Evolutionary conservation across 2,113 vertebrate species (phyloP).

Genomic region (Gallinago paraguaiae): DNA sequence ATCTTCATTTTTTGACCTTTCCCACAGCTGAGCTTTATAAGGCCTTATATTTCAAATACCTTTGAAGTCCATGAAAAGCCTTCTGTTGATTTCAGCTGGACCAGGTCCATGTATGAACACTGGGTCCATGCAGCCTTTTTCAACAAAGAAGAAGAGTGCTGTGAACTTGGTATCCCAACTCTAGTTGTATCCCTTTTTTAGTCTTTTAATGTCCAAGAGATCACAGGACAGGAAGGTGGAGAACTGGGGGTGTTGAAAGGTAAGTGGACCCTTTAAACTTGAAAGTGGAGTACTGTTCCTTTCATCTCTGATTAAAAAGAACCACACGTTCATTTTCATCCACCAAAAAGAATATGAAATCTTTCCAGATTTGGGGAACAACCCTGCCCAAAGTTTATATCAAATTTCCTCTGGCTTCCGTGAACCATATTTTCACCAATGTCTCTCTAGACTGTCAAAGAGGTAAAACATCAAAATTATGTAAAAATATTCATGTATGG

Average conservation of each 20-base stretch:
- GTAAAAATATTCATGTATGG: background rate
- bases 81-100: slow-evolving; percentile 39
- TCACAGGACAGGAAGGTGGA: background rate
- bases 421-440: background rate
- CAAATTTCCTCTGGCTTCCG: background rate
- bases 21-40: background rate
- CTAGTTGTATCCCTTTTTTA: background rate
- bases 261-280: slow-evolving; percentile 2
- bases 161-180: background rate
- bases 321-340: background rate
- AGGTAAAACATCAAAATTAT: background rate
- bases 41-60: slow-evolving; percentile 7
- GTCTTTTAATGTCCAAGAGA: slow-evolving; percentile 8
- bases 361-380: background rate
- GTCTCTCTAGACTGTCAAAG: background rate
- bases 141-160: background rate
- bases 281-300: background rate
- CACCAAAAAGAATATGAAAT: background rate
- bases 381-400: background rate
- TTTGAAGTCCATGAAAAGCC: slow-evolving; percentile 51
- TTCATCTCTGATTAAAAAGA: slow-evolving; percentile 21
- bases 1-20: slow-evolving; percentile 33
- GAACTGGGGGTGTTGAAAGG: slow-evolving; percentile 39
- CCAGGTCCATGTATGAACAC: background rate
- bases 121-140: background rate